phyloP scores from a whole-genome alignment of 2,113 vertebrate species.

The Rhinichthys klamathensis region DNA sequence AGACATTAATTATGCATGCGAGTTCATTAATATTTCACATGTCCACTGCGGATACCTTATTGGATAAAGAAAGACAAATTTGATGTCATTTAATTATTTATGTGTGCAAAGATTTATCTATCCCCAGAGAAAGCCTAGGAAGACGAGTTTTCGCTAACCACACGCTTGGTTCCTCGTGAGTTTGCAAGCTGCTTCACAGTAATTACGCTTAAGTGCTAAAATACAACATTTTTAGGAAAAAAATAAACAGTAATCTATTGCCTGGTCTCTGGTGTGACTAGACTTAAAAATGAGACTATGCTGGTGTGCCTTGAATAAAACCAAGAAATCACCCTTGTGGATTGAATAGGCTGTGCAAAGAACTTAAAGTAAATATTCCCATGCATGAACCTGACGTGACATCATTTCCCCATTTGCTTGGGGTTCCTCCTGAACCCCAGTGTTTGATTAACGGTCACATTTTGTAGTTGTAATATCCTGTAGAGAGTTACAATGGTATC shows the following conservation, averaged over 20 bases:
- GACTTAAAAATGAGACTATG: background rate
- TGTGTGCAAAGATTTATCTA: slow-evolving; percentile 67
- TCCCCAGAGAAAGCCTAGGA: slow-evolving; percentile 43
- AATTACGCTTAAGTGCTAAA: slow-evolving; percentile 17
- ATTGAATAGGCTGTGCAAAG: background rate
- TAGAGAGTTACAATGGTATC: background rate
- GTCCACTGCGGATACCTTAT: slow-evolving; percentile 66
- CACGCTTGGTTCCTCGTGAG: background rate
- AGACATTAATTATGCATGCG: slow-evolving; percentile 77
- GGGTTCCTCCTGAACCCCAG: background rate
- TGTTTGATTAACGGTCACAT: slow-evolving; percentile 3
- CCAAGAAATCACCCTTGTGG: background rate
- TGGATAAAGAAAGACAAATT: slow-evolving; percentile 75
- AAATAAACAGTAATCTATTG: slow-evolving; percentile 12
- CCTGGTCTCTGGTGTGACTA: background rate
- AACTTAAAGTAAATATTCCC: slow-evolving; percentile 18
- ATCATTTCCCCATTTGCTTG: slow-evolving; percentile 3
- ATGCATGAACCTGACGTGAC: background rate
- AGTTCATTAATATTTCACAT: slow-evolving; percentile 69
- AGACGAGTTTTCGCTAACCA: background rate
- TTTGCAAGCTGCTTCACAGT: background rate
- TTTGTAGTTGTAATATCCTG: slow-evolving; percentile 1
- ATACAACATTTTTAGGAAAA: background rate
- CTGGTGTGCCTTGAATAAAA: background rate
- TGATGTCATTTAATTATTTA: slow-evolving; percentile 75